phyloP scores from a whole-genome alignment of 2,113 vertebrate species.

The Gnathonemus longibarbis region DNA sequence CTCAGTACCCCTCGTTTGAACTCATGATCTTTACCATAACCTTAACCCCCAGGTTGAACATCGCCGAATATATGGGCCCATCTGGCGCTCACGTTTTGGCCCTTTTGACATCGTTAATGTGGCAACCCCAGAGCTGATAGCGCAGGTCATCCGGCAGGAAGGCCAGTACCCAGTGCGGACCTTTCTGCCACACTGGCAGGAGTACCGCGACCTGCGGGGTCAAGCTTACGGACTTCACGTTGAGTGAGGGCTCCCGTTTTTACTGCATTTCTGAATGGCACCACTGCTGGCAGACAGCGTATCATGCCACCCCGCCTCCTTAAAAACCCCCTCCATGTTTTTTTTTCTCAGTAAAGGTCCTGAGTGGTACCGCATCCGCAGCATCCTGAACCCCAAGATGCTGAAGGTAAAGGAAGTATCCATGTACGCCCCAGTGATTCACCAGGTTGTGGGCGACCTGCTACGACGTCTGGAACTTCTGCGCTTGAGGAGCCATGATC shows the following conservation, averaged over 20 bases:
- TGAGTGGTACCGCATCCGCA: slow-evolving; percentile 59
- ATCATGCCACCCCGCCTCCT: not conserved
- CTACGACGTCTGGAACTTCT: slow-evolving; percentile 51
- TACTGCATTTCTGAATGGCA: not conserved
- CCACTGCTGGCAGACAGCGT: not conserved
- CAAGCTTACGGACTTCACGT: slow-evolving; percentile 67
- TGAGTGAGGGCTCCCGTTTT: slow-evolving; percentile 45
- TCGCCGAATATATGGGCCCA: slow-evolving; percentile 56
- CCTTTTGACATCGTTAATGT: slow-evolving; percentile 58
- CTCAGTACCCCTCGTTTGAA: not conserved
- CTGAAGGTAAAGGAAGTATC: slow-evolving; percentile 51
- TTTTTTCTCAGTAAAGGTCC: slow-evolving; percentile 43
- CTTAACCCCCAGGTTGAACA: slow-evolving; percentile 44
- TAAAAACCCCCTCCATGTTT: not conserved
- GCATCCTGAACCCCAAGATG: slow-evolving; percentile 60
- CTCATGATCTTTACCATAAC: not conserved
- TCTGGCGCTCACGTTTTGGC: slow-evolving; percentile 63
- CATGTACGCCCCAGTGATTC: slow-evolving; percentile 45
- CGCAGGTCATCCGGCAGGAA: slow-evolving; percentile 62
- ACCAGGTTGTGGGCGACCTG: slow-evolving; percentile 59
- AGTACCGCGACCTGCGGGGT: slow-evolving; percentile 62
- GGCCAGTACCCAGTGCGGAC: slow-evolving; percentile 57
- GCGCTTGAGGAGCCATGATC: slow-evolving; percentile 46
- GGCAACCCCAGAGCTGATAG: slow-evolving; percentile 56
- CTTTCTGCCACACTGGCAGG: slow-evolving; percentile 61